Base-by-base conservation (phyloP, 2,888 invertebrate genomes). In the Xestia ashworthii region DNA sequence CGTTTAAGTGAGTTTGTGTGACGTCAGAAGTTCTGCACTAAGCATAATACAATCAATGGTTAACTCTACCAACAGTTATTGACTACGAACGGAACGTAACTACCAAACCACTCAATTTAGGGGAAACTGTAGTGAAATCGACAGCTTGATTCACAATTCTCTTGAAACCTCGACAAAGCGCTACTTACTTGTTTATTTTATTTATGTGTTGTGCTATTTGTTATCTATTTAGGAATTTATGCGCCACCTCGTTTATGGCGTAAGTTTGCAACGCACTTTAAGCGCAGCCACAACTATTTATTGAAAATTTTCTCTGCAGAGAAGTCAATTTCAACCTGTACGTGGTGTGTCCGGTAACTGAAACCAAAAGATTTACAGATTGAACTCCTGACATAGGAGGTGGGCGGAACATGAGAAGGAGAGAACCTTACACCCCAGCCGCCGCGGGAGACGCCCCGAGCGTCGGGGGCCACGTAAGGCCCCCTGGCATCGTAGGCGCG, bases 271-370 rank as follows among this genome's bases (percentile, higher is more conserved):
- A 44, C 16, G 16, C 16, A 19, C 55, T 46, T 1, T 19, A 6
- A 22, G 38, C 32, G n/a, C 2, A 3, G 44, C 65, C n/a, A 78
- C 38, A 25, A 41, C 65, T 16, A 66, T 38, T 80, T 64, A 3
- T 16, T 12, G 22, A 53, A 67, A 22, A 74, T 14, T 14, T 81
- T 74, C 2, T 60, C 46, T 22, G 62, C 44, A 74, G 67, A 67
- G 58, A 79, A 58, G 55, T 74, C 62, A 16, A 81, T 74, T 46
- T 81, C 67, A 64, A 79, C 16, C 1, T 44, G 22, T 25, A 66
- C 12, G 32, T 32, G 48, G 14, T 38, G n/a, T 12, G 73, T 68
- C 11, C n/a, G 55, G 32, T 74, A 81, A 64, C 79, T 80, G 79
- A 62, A 80, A 80, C 1, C 53, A 78, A 55, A 64, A 62, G 1